Conservation (phyloP, 2,113 vertebrate genomes). For the Ceyx cyanopectus region DNA sequence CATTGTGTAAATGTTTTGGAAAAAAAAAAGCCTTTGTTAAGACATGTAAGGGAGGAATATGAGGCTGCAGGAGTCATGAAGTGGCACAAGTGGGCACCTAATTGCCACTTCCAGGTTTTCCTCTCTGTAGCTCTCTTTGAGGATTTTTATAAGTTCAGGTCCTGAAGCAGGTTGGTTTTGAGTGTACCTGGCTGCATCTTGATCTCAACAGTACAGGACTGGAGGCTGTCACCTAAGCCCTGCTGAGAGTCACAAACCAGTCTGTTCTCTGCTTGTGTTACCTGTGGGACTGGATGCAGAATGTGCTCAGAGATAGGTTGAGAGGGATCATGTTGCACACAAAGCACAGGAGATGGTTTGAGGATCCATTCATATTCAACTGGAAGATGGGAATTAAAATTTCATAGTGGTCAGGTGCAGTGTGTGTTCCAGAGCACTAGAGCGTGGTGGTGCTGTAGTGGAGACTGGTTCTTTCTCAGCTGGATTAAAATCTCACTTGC, state of each 20-base stretch:
- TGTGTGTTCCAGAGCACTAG: not conserved
- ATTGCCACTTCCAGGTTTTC: not conserved
- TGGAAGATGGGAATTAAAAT: not conserved
- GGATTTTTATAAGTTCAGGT: not conserved
- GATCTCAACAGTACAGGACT: not conserved
- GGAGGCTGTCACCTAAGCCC: not conserved
- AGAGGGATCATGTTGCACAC: not conserved
- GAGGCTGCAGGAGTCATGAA: not conserved
- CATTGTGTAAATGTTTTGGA: not conserved
- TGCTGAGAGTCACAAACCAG: not conserved
- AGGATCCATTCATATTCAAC: not conserved
- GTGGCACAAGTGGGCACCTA: not conserved
- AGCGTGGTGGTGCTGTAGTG: not conserved
- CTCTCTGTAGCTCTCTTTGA: not conserved
- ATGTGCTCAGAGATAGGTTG: accelerated
- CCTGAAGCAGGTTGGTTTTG: not conserved
- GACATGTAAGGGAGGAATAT: not conserved
- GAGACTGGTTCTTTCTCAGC: not conserved
- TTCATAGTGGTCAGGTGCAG: not conserved
- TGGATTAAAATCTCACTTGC: not conserved
- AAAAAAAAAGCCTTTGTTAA: not conserved
- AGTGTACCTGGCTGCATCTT: not conserved
- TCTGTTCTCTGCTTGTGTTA: not conserved
- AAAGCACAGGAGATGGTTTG: not conserved
- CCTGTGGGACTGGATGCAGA: not conserved